These are phyloP conservation scores for Orthonychiurus folsomi DNA, from an alignment of 2,888 invertebrate genomes.

Conservation along the genomic window DNA sequence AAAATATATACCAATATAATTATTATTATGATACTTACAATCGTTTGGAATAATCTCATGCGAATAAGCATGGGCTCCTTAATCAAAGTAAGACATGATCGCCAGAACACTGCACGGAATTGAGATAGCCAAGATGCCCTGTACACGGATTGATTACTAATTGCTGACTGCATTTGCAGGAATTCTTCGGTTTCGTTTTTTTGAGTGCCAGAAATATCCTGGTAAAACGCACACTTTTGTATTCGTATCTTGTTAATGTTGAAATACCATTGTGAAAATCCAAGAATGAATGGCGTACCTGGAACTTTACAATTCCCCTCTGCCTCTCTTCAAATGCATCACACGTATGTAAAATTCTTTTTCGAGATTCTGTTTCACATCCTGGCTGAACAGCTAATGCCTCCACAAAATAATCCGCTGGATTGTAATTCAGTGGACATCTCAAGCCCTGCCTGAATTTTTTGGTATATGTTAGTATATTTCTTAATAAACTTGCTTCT, in stretches of 20 bases:
- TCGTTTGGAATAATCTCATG: conserved; percentile 77
- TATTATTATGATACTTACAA: too few species aligned
- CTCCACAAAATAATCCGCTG: conserved; percentile 88
- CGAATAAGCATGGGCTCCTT: conserved; percentile 84
- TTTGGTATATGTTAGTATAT: too few species aligned
- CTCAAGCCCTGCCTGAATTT: conserved; percentile 70
- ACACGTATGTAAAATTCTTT: conserved; percentile 62
- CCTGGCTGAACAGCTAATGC: conserved; percentile 77
- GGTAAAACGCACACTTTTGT: too few species aligned
- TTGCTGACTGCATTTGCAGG: not conserved
- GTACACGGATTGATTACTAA: conserved; percentile 53
- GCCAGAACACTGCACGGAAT: conserved; percentile 78
- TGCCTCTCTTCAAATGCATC: conserved; percentile 29
- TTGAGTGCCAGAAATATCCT: too few species aligned
- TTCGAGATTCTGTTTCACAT: conserved; percentile 66
- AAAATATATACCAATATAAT: conserved; percentile 43
- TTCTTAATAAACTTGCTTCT: not conserved
- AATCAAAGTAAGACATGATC: conserved; percentile 77
- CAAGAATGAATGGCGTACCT: too few species aligned
- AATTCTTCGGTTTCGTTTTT: not conserved
- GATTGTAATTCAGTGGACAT: conserved; percentile 84
- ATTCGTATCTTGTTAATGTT: not conserved
- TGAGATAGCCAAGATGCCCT: conserved; percentile 81
- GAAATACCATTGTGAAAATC: not conserved
- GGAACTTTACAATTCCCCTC: too few species aligned